phyloP scores from a whole-genome alignment of 2,797 vertebrate species.

The Delichon dasypus region DNA sequence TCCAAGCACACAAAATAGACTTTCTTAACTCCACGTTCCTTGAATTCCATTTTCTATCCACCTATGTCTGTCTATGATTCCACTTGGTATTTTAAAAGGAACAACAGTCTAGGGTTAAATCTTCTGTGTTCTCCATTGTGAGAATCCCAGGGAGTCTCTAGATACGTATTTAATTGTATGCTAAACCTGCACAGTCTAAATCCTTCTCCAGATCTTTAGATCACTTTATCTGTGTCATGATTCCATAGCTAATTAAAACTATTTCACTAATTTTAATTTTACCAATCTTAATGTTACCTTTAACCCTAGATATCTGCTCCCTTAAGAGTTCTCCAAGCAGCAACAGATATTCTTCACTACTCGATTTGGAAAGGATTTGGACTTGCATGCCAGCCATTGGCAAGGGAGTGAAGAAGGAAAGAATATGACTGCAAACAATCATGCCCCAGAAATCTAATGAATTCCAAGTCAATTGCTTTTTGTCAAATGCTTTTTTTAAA shows the following conservation, averaged over 20 bases:
- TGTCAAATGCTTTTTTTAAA: background rate
- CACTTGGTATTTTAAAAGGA: background rate
- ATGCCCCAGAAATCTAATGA: background rate
- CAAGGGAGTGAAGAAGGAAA: background rate
- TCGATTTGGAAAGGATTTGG: background rate
- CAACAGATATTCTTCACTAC: background rate
- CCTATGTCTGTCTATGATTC: background rate
- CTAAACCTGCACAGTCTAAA: background rate
- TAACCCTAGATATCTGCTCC: background rate
- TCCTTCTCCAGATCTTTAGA: background rate
- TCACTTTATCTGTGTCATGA: background rate
- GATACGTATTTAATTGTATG: background rate
- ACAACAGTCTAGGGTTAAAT: background rate
- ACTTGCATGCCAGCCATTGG: background rate
- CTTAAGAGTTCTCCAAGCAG: background rate
- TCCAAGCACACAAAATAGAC: background rate
- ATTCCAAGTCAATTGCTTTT: background rate
- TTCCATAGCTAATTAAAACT: background rate
- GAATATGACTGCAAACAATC: background rate
- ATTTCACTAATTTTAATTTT: background rate
- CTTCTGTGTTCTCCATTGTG: background rate
- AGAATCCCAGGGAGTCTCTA: background rate
- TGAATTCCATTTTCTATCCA: background rate
- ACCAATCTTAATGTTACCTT: background rate
- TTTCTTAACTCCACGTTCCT: background rate